phyloP scores from a whole-genome alignment of 2,888 invertebrate genomes.

The Netelia virgata region DNA sequence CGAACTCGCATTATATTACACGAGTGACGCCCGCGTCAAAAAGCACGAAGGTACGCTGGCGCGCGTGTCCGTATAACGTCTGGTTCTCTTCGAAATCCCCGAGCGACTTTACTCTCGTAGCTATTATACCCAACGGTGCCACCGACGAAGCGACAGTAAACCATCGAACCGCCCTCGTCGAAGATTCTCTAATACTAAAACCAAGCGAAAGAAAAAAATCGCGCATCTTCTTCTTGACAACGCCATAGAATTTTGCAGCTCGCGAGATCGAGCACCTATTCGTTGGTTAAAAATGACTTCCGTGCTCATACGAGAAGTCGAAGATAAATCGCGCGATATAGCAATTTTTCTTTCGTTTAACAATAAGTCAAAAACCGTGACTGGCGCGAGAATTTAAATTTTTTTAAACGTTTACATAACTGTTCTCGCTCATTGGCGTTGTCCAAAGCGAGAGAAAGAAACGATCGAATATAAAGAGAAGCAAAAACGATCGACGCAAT shows the following conservation, averaged over 20 bases:
- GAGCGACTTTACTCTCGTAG: constrained; percentile 54
- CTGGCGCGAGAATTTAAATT: neutral
- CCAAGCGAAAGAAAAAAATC: constrained; percentile 21
- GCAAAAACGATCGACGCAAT: neutral
- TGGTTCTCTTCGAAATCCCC: constrained; percentile 63
- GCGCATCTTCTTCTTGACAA: constrained; percentile 48
- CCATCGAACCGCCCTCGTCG: constrained; percentile 53
- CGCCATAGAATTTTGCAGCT: constrained; percentile 20
- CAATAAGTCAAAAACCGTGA: neutral
- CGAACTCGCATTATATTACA: constrained; percentile 65
- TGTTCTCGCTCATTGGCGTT: neutral
- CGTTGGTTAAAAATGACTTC: too few relatives aligned
- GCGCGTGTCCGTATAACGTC: constrained; percentile 33
- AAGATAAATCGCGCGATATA: neutral
- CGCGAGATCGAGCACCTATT: constrained; percentile 30
- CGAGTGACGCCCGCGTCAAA: constrained; percentile 7
- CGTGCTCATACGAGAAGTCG: neutral
- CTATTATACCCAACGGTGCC: constrained; percentile 56
- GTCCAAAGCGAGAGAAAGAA: neutral
- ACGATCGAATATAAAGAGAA: neutral
- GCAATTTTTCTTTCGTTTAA: neutral
- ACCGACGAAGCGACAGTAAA: constrained; percentile 66
- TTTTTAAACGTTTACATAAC: neutral
- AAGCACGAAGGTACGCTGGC: neutral
- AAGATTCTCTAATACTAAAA: constrained; percentile 8